These are phyloP conservation scores for Mongoloraphidia duomilia DNA, from an alignment of 2,888 invertebrate genomes.

Conservation along the genomic window DNA sequence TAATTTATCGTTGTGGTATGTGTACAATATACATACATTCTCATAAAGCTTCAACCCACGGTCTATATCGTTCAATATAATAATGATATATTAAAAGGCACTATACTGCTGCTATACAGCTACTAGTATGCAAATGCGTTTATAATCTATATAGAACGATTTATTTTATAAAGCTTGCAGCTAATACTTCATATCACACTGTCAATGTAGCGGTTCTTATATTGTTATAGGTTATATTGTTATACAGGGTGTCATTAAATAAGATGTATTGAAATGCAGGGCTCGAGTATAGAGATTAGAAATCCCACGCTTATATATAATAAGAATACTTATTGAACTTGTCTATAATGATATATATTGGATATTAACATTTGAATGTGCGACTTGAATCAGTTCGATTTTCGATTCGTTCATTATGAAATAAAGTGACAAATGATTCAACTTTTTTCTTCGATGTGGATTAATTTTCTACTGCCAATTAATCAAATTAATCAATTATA, in stretches of 20 bases:
- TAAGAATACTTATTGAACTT: constrained; percentile 20
- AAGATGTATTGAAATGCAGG: background rate
- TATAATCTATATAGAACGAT: constrained; percentile 29
- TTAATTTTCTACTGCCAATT: no score
- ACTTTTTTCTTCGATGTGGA: no score
- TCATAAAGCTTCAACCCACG: no score
- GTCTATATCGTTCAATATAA: background rate
- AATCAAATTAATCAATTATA: no score
- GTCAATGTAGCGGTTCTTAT: no score
- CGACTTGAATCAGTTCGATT: no score
- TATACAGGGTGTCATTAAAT: no score
- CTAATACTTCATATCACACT: constrained; percentile 1
- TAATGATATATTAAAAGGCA: background rate
- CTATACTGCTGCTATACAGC: constrained; percentile 14
- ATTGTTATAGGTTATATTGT: no score
- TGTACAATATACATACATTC: no score
- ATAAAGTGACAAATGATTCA: no score
- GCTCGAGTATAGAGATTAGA: constrained; percentile 20
- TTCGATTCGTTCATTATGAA: no score
- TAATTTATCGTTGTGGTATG: no score
- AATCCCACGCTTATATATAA: constrained; percentile 21
- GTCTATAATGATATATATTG: constrained; percentile 34
- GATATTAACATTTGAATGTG: constrained; percentile 16
- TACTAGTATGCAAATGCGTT: constrained; percentile 32
- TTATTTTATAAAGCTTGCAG: constrained; percentile 26